Conservation (phyloP, 2,113 vertebrate genomes). For the Carassius auratus region DNA sequence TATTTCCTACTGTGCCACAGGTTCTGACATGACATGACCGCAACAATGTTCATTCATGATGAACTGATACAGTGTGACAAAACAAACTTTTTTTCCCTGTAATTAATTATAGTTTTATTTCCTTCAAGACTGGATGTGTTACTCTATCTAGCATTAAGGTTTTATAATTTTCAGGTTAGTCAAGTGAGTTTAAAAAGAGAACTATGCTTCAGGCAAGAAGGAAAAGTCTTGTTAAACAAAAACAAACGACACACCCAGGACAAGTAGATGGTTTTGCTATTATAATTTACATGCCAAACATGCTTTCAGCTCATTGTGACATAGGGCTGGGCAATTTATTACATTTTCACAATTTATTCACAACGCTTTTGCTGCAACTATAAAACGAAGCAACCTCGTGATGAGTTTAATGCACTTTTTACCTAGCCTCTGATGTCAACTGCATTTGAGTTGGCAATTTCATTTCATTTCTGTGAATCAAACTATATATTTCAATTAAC, state of each 20-base stretch:
- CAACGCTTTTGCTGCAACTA: neutral
- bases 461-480: neutral
- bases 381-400: neutral
- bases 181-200: neutral
- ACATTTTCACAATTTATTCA: neutral
- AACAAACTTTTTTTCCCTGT: neutral
- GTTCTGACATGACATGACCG: constrained; percentile 17
- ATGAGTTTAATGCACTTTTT: neutral
- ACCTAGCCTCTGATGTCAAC: neutral
- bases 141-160: neutral
- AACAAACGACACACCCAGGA: constrained; percentile 44
- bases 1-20: constrained; percentile 60
- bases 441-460: neutral
- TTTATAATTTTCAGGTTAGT: neutral
- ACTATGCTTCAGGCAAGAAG: neutral
- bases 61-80: constrained; percentile 12
- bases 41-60: constrained; percentile 45
- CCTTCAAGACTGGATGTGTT: neutral
- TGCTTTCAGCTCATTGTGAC: constrained; percentile 39
- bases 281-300: constrained; percentile 48
- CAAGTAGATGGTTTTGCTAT: constrained; percentile 29
- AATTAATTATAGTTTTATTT: constrained; percentile 5
- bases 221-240: constrained; percentile 26
- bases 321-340: constrained; percentile 39
- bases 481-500: neutral